phyloP scores from a whole-genome alignment of 35 echinoderm and acorn worm species.

The Ophioderma brevispina region DNA sequence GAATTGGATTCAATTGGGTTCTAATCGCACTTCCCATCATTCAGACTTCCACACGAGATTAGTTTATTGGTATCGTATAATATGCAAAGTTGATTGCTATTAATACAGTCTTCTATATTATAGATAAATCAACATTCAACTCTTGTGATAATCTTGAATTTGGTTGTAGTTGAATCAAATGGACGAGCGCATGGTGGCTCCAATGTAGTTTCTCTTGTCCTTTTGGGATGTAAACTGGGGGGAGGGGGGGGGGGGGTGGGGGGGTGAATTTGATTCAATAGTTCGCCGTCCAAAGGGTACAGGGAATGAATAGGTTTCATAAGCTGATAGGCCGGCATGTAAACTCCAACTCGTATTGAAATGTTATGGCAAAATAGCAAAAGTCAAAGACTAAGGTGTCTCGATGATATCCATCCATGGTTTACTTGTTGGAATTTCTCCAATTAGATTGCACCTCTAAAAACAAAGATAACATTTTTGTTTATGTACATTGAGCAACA shows the following conservation, averaged over 20 bases:
- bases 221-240: not conserved
- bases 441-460: no score
- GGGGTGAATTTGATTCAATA: not conserved
- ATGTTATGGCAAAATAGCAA: no score
- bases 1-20: no score
- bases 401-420: no score
- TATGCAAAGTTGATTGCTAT: not conserved
- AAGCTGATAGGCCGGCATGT: not conserved
- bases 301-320: not conserved
- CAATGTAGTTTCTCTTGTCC: not conserved
- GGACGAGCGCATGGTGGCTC: not conserved
- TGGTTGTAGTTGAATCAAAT: not conserved
- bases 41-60: not conserved
- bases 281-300: not conserved
- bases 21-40: not conserved
- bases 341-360: no score
- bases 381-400: no score
- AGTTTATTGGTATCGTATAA: not conserved
- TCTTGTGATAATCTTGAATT: not conserved
- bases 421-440: no score
- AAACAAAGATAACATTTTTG: no score
- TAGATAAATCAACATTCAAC: not conserved
- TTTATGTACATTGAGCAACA: no score
- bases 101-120: not conserved
- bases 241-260: no score